Base-by-base conservation (phyloP, 2,888 invertebrate genomes). In the Plebejus argus region DNA sequence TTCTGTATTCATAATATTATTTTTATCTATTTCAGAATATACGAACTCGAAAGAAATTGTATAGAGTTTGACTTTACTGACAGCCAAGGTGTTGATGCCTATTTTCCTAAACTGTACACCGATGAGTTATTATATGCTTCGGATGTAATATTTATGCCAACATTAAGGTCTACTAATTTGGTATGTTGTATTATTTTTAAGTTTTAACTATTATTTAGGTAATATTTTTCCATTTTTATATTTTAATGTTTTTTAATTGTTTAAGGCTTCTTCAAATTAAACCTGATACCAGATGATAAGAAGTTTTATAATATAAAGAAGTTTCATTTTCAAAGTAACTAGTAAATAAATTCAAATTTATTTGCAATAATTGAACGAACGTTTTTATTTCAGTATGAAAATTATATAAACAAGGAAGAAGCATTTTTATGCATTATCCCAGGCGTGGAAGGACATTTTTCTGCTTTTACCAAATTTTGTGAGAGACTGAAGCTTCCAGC, bases 401-500 rank as follows among this genome's bases (percentile, higher is more conserved):
- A 89, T 28, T 88, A 89, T 53, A 83, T 88, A 71, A 83, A 89
- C 76, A 66, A 66, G 15, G 18, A 28, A 15, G 66, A 28, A 66
- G 28, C 82, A 0, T 84, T 85, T 78, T 76, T 90, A 45, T 86
- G 84, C 79, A 83, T 91, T 77, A 79, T 91, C 18, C 89, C 90
- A 0, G 90, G 90, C 0, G 72, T 90, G 72, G 90, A 90, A 78
- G 86, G 88, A 0, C 84, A 87, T 70, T 82, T 87, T 77, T 78
- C 78, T 4, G 82, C 86, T 45, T 90, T 89, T 82, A 78, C 79
- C 0, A 23, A 76, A 4, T 77, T 89, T 20, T 88, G 89, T 76
- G 87, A 87, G 78, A 83, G 87, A 0, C 83, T 89, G 39, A 88
- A 89, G 81, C 23, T 89, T 75, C 84, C 86, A 0, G 87, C 89